These are phyloP conservation scores for Nettapus auritus DNA, from an alignment of 2,113 vertebrate genomes.

Conservation along the genomic window DNA sequence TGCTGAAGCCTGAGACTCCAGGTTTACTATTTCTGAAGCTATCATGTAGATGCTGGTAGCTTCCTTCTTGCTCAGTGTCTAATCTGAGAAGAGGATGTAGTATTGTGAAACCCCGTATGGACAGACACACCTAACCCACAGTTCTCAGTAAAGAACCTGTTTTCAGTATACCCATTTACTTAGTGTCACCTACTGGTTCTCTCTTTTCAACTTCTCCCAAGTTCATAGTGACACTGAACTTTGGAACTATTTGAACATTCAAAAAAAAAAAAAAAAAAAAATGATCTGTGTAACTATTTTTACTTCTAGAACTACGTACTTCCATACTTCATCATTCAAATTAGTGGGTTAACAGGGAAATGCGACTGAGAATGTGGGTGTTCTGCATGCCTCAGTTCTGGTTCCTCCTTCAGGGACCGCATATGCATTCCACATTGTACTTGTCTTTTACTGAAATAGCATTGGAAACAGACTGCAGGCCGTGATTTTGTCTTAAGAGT, in stretches of 20 bases:
- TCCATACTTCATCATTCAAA: neutral
- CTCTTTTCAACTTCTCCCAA: neutral
- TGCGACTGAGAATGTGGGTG: neutral
- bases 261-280: conserved; percentile 19
- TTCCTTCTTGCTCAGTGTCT: neutral
- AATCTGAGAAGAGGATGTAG: neutral
- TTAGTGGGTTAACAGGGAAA: neutral
- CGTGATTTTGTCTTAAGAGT: neutral
- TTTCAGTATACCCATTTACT: neutral
- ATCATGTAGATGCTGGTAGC: neutral
- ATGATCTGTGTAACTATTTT: neutral
- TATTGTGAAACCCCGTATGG: neutral
- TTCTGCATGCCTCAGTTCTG: neutral
- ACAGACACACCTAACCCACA: neutral
- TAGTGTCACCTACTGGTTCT: neutral
- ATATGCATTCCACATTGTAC: neutral
- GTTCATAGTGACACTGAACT: neutral
- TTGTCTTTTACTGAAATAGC: neutral
- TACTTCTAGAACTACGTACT: neutral
- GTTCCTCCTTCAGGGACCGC: neutral
- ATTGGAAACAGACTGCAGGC: neutral
- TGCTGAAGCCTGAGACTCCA: neutral
- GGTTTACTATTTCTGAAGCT: neutral
- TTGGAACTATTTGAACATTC: neutral
- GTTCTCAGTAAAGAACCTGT: neutral